phyloP scores from a whole-genome alignment of 2,113 vertebrate genomes.

The Saguinus imperator region DNA sequence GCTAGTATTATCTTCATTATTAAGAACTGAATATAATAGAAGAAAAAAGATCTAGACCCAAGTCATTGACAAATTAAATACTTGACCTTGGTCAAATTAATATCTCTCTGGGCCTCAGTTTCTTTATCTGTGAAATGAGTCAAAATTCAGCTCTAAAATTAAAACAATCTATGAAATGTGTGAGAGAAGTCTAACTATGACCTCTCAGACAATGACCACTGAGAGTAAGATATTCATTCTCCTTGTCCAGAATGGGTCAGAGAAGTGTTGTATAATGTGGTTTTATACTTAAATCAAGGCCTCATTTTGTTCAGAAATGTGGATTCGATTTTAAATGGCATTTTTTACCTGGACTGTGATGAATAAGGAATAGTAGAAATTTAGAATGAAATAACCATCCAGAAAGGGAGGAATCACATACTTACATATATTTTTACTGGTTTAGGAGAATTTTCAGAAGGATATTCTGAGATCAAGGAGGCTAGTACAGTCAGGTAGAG shows the following conservation, averaged over 20 bases:
- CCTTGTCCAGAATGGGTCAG: background rate
- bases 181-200: background rate
- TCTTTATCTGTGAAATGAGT: conserved; percentile 19
- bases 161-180: conserved; percentile 1
- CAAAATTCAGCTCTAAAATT: background rate
- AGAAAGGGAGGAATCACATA: background rate
- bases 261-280: background rate
- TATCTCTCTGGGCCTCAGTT: background rate
- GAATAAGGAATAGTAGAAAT: background rate
- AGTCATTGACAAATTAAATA: conserved; percentile 3
- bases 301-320: conserved; percentile 2
- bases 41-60: background rate
- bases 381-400: background rate
- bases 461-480: background rate
- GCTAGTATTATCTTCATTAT: conserved; percentile 32
- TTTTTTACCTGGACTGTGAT: background rate
- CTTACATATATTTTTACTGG: background rate
- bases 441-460: background rate
- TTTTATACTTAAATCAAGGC: background rate
- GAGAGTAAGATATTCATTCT: background rate
- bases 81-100: background rate
- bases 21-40: conserved; percentile 33
- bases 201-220: background rate
- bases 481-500: background rate
- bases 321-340: conserved; percentile 18